Percentiles rank a stretch among this genome's conserved stretches.
Evolutionary conservation across 2,888 invertebrate species (phyloP).

Genomic region (Leucoptera coffeella): DNA sequence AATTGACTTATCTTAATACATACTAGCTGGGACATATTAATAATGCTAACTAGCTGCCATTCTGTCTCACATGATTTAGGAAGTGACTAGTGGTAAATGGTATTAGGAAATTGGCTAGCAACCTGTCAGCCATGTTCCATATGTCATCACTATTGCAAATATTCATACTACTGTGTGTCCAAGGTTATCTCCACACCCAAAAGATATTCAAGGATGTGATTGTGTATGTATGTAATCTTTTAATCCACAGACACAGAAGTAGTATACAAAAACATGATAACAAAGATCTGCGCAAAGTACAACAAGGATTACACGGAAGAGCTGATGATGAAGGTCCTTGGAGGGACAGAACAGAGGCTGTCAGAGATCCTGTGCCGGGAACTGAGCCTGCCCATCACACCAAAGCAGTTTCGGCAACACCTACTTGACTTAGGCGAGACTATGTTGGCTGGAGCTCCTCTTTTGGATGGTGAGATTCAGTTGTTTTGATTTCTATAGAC

Average conservation of each 20-base stretch:
- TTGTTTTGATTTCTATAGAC: neutral
- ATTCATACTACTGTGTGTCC: no score
- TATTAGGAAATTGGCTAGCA: no score
- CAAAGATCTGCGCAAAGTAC: slow-evolving; percentile 62
- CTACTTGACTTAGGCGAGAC: slow-evolving; percentile 54
- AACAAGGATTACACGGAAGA: slow-evolving; percentile 75
- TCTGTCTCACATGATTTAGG: no score
- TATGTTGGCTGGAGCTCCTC: slow-evolving; percentile 54
- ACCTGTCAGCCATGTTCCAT: no score
- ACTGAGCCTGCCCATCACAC: slow-evolving; percentile 60
- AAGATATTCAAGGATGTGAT: neutral
- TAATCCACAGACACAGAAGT: slow-evolving; percentile 67
- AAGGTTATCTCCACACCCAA: no score
- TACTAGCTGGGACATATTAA: no score
- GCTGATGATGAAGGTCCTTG: slow-evolving; percentile 69
- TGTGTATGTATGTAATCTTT: neutral
- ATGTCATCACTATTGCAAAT: no score
- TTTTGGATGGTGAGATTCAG: slow-evolving; percentile 60
- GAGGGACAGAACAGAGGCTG: slow-evolving; percentile 64
- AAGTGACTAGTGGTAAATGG: no score
- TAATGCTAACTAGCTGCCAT: no score
- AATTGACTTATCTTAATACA: no score
- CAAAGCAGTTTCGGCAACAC: slow-evolving; percentile 59
- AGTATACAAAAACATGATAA: slow-evolving; percentile 69
- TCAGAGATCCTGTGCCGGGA: slow-evolving; percentile 63